Base-by-base conservation (phyloP, 2,113 vertebrate genomes). In the Thymallus thymallus region DNA sequence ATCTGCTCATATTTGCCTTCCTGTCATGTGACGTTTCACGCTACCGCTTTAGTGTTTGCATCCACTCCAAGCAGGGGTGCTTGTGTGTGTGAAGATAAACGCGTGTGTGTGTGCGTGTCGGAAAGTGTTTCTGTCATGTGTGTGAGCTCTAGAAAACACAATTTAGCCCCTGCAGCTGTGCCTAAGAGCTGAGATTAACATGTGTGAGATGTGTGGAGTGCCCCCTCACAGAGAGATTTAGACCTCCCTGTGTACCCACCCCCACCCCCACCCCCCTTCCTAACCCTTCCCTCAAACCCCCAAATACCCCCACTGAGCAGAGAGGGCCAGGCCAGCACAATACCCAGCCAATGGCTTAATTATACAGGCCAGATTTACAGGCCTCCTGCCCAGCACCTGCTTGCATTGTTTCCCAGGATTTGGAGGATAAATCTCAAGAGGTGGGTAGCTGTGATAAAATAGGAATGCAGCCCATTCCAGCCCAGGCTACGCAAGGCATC, bases 381-480 rank as follows among this genome's bases (percentile, higher is more conserved):
- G 86, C 80, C 83, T 85, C 85, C 90, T 86, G 82, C 84, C 68
- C 86, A 89, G 85, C 89, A 90, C 88, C 89, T 90, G 89, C 87
- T 81, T 60, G 41, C 85, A 88, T 91, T 88, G 88, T 92, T 87
- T 89, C 80, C 76, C 77, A 74, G 86, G 86, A 86, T 81, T 78
- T 83, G 67, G 68, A 70, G 77, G 23, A n/a, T 77, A 85, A 83
- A 87, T 73, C 79, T 82, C 14, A 81, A 85, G 79, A 75, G 76
- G 35, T 60, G 78, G 4, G 14, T 51, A 51, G 5, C 48, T 18
- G 79, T 79, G 79, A 86, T 87, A 82, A 84, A 87, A 82, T 10
- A 60, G 29, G 74, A 85, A 81, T 35, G 75, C 63, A 18, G 48
- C 48, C 48, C 48, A 51, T 14, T 13, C 16, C 48, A 51, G 48